Evolutionary conservation across 1,140 invertebrate genomes (phyloP).

Genomic region (Zaprionus africanus): DNA sequence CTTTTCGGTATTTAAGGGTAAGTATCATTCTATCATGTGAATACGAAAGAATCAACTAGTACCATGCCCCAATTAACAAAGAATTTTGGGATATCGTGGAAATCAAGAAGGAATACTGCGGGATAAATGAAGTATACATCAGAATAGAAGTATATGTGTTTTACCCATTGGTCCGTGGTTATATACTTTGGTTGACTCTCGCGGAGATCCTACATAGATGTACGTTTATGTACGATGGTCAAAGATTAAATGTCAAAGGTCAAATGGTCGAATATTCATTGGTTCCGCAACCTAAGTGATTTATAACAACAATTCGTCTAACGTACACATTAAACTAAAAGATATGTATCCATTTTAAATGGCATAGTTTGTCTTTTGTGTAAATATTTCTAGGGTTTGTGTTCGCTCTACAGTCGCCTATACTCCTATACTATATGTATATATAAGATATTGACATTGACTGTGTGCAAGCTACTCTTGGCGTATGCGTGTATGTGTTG

Average conservation of each 20-base stretch:
- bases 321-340: slow-evolving; percentile 57
- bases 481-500: neutral
- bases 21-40: slow-evolving; percentile 26
- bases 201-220: slow-evolving; percentile 14
- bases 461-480: neutral
- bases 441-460: neutral
- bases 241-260: slow-evolving; percentile 61
- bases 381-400: slow-evolving; percentile 44
- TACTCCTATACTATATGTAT: neutral
- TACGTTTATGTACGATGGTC: slow-evolving; percentile 25
- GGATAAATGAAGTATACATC: slow-evolving; percentile 9
- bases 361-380: slow-evolving; percentile 51
- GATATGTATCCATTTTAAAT: slow-evolving; percentile 80
- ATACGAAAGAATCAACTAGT: slow-evolving; percentile 30
- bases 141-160: slow-evolving; percentile 1
- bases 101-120: slow-evolving; percentile 1
- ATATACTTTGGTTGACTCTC: slow-evolving; percentile 7
- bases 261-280: slow-evolving; percentile 37
- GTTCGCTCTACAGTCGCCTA: neutral
- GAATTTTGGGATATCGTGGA: slow-evolving; percentile 2
- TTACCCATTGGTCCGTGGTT: slow-evolving; percentile 52
- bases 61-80: slow-evolving; percentile 8
- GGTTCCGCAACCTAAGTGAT: slow-evolving; percentile 69
- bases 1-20: slow-evolving; percentile 7
- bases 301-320: slow-evolving; percentile 56